Percentiles rank a stretch among this genome's conserved stretches.
Evolutionary conservation across 2,888 invertebrate genomes (phyloP).

Genomic region (Netelia virgata): DNA sequence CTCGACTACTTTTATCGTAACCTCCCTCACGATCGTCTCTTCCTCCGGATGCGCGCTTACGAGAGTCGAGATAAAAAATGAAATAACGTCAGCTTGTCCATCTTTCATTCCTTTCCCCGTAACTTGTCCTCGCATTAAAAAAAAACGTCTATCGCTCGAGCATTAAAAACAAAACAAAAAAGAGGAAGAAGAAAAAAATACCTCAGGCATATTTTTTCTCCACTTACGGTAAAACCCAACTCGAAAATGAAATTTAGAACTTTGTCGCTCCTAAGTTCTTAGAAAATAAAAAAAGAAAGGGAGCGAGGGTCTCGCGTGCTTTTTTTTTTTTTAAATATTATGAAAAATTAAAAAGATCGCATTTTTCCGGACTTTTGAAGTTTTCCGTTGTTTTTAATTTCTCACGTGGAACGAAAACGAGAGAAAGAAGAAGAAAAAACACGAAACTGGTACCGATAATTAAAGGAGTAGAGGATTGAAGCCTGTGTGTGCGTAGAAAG

Average conservation of each 20-base stretch:
- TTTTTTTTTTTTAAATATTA: not conserved
- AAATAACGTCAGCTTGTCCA: not conserved
- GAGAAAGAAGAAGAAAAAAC: conserved; percentile 13
- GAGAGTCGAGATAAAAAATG: not conserved
- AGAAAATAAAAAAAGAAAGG: not conserved
- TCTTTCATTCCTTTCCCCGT: not conserved
- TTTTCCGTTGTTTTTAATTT: not conserved
- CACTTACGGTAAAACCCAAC: not conserved
- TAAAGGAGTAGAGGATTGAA: conserved; percentile 38
- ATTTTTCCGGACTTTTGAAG: conserved; percentile 2
- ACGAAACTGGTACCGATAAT: conserved; percentile 47
- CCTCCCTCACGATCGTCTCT: not conserved
- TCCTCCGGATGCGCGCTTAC: not conserved
- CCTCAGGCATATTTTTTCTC: not conserved
- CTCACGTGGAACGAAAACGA: not conserved
- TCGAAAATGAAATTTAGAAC: not conserved
- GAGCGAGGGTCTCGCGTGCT: conserved; percentile 10
- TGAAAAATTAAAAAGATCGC: conserved; percentile 2
- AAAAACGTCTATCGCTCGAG: not conserved
- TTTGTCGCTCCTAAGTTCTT: not conserved
- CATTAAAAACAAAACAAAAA: not conserved
- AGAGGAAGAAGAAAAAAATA: not conserved
- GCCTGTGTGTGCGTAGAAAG: not conserved
- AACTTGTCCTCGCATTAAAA: not conserved
- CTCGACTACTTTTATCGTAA: no score